Evolutionary conservation across 1,140 invertebrate species (phyloP).

Genomic region (Trichonephila inaurata): DNA sequence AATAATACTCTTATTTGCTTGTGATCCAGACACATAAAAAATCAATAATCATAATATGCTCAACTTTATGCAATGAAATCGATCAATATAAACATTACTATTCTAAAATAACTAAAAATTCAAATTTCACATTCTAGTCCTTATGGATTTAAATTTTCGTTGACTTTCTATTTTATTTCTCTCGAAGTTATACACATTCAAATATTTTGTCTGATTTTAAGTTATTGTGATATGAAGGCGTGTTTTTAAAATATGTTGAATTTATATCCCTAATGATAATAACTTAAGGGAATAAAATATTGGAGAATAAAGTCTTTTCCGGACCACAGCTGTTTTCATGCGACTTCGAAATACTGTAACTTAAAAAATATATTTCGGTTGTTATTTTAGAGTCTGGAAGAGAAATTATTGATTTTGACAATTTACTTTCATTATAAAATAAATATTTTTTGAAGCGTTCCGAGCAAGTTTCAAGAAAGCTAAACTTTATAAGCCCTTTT

Average conservation of each 20-base stretch:
- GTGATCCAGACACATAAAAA: too few relatives aligned
- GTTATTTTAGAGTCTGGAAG: too few relatives aligned
- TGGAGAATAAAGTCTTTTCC: background rate
- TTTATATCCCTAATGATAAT: background rate
- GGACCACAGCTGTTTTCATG: background rate
- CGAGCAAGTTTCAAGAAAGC: background rate
- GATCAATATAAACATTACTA: too few relatives aligned
- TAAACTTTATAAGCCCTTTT: background rate
- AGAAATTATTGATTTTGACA: background rate
- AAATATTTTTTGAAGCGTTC: background rate
- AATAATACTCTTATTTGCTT: too few relatives aligned
- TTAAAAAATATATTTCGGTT: background rate
- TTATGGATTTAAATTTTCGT: too few relatives aligned
- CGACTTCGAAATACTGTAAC: background rate
- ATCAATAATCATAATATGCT: too few relatives aligned
- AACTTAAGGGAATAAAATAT: background rate
- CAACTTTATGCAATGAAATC: too few relatives aligned
- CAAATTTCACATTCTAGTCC: too few relatives aligned
- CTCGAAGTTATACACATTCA: too few relatives aligned
- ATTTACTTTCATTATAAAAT: background rate
- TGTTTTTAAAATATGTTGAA: background rate
- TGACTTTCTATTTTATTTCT: too few relatives aligned
- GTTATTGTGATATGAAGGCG: background rate
- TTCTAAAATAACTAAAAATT: too few relatives aligned
- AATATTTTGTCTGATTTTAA: too few relatives aligned